Evolutionary conservation across 2,888 invertebrate species (phyloP).

Genomic region (Erynnis tages): DNA sequence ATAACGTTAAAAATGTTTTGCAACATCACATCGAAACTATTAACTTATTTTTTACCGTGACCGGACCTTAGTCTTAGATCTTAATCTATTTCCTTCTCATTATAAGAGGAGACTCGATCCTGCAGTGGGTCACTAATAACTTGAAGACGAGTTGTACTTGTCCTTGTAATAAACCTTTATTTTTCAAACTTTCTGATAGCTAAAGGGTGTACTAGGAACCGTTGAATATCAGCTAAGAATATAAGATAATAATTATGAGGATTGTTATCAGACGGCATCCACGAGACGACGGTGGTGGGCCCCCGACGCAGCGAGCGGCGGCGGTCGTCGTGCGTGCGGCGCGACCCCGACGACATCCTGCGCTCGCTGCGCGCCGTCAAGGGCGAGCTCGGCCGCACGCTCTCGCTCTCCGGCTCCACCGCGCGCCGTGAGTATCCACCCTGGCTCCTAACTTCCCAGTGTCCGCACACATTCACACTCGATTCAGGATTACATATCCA

Average conservation of each 20-base stretch:
- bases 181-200: neutral
- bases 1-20: too few species aligned
- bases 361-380: constrained; percentile 90
- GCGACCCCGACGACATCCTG: constrained; percentile 92
- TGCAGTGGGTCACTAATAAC: too few species aligned
- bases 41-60: too few species aligned
- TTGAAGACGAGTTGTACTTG: too few species aligned
- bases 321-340: constrained; percentile 90
- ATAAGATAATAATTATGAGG: neutral
- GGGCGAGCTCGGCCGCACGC: constrained; percentile 90
- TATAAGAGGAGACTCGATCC: too few species aligned
- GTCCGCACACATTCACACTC: neutral
- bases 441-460: constrained; percentile 4
- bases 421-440: constrained; percentile 86
- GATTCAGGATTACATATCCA: neutral
- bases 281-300: constrained; percentile 53
- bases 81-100: too few species aligned
- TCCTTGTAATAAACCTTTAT: too few species aligned
- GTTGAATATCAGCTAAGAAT: too few species aligned
- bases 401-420: constrained; percentile 87
- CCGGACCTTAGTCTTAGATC: too few species aligned
- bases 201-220: too few species aligned
- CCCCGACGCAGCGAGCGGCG: constrained; percentile 83
- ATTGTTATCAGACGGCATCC: constrained; percentile 44
- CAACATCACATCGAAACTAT: too few species aligned